Conservation (phyloP, 1,140 invertebrate species). For the Calliphora vicina region DNA sequence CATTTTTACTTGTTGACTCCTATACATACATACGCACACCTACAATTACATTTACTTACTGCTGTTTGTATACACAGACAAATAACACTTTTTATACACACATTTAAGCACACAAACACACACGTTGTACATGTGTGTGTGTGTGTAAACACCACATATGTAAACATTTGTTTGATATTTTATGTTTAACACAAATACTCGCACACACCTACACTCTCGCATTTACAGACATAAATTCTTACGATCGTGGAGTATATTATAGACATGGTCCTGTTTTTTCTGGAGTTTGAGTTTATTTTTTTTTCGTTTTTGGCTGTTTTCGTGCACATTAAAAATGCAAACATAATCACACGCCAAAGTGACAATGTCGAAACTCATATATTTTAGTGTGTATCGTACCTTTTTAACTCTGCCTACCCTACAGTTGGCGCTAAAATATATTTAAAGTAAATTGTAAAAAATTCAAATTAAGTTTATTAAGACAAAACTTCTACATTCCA, state of each 20-base stretch:
- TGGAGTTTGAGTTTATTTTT: not conserved
- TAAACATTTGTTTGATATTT: slow-evolving; percentile 10
- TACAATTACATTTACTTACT: not conserved
- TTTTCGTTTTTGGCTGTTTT: not conserved
- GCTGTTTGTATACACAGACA: not conserved
- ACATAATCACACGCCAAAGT: slow-evolving; percentile 39
- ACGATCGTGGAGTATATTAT: not conserved
- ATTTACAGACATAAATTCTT: not conserved
- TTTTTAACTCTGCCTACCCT: no score
- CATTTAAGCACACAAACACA: not conserved
- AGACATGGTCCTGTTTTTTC: not conserved
- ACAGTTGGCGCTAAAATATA: no score
- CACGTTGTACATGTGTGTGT: not conserved
- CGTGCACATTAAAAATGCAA: slow-evolving; percentile 52
- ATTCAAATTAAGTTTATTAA: no score
- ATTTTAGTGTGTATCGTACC: slow-evolving; percentile 43
- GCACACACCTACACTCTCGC: not conserved
- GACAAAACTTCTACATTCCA: no score
- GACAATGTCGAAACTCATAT: slow-evolving; percentile 52
- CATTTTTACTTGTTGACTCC: not conserved
- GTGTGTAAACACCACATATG: slow-evolving; percentile 18
- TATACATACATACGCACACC: slow-evolving; percentile 28
- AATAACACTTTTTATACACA: not conserved
- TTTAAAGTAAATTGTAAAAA: no score
- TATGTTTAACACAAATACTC: not conserved